Evolutionary conservation across 2,797 vertebrate genomes (phyloP), one percentile per base, ranked within the genome.

Genomic region (Tenualosa ilisha): DNA sequence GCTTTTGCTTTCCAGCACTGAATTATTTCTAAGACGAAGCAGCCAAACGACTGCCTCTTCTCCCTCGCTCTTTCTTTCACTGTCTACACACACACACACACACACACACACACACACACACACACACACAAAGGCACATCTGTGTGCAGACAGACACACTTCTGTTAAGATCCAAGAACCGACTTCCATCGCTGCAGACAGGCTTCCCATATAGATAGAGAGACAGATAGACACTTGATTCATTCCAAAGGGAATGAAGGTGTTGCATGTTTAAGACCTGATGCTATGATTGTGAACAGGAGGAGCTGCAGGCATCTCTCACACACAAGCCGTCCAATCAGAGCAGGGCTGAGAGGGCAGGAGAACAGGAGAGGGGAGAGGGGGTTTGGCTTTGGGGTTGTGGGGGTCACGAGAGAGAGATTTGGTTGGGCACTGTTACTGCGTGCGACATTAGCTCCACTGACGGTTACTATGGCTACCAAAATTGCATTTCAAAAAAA

Each of bases 11-110:
- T 88, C 85, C 82, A 51, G 85, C 88, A 56, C 31, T 88, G 82
- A 89, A 90, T 89, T 89, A 91, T 91, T 88, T 83, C 84, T 87
- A 63, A 87, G 83, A 54, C 65, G 61, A 82, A 82, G 81, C 49
- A 75, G 72, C 72, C 15, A 43, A 79, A 79, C 37, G 15, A 79
- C 72, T 79, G 20, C 49, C 31, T 20, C 68, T 89, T 49, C 75
- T 6, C 81, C 75, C 26, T 79, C 51, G n/a, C n/a, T 50, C 72
- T 82, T 90, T 84, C 82, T 84, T 84, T 43, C 75, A 49, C 72
- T 53, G 50, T 87, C 84, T 43, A 11, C 82, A 63, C 56, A 61
- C 53, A 83, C 82, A 24, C 59, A 49, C 53, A 24, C 59, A 83
- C 56, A 24, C 82, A 83, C 61, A 63, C 22, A 63, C n/a, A 63